A percentile compares a stretch with the other conserved stretches of the same genome.
Conservation (phyloP, 2,797 vertebrate genomes). For the Pangasius macronema region DNA sequence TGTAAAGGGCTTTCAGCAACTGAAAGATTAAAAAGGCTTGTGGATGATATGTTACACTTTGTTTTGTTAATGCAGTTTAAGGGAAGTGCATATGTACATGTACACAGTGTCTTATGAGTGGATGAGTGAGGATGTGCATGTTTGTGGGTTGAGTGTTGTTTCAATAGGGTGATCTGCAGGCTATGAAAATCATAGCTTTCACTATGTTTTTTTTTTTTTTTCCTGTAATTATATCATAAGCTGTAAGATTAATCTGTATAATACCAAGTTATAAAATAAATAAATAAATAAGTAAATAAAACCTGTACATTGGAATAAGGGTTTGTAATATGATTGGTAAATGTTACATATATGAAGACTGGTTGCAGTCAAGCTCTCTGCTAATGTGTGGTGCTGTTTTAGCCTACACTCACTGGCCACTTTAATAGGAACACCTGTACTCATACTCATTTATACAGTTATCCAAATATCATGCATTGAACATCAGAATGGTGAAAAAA, state of each 20-base stretch:
- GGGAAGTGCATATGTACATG: constrained; percentile 53
- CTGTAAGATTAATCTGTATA: constrained; percentile 79
- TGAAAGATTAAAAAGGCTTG: constrained; percentile 53
- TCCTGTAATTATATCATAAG: constrained; percentile 77
- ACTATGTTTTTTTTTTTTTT: constrained; percentile 28
- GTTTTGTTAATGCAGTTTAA: constrained; percentile 62
- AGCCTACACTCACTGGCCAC: not conserved
- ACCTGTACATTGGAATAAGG: constrained; percentile 67
- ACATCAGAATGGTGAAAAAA: not conserved
- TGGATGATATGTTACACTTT: constrained; percentile 67
- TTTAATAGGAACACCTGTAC: constrained; percentile 5
- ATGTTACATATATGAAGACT: not conserved
- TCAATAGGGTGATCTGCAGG: constrained; percentile 60
- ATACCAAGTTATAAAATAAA: constrained; percentile 69
- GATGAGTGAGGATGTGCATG: constrained; percentile 63
- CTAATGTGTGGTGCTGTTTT: not conserved
- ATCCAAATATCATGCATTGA: not conserved
- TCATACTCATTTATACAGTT: not conserved
- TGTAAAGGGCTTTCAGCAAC: constrained; percentile 58
- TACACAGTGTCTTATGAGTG: constrained; percentile 46
- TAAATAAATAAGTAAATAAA: constrained; percentile 64
- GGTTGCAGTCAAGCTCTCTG: not conserved
- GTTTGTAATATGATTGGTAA: not conserved
- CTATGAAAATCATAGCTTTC: constrained; percentile 62
- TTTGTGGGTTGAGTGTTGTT: constrained; percentile 56